Base-by-base conservation (phyloP, 1,140 invertebrate genomes). In the Micrasema minimum region DNA sequence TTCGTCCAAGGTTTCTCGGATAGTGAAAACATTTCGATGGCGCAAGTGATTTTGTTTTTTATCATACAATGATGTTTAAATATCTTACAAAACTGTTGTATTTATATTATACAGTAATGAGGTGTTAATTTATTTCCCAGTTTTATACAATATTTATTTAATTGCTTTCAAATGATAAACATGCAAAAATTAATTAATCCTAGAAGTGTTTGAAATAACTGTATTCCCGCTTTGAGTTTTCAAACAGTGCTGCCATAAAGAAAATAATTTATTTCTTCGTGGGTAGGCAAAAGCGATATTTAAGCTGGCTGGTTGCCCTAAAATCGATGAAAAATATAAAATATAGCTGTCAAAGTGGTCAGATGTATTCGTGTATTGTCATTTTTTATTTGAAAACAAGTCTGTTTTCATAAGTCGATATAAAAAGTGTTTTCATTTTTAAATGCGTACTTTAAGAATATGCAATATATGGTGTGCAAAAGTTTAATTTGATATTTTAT, bases 291-390 rank as follows among this genome's bases (percentile, higher is more conserved):
- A 41, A 6, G n/a, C 20, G 11, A 14, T 59, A 11, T 41, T 61
- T 23, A 41, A n/a, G 12, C 26, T n/a, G 26, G n/a, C 45, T 35
- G 20, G 45, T 51, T 66, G 64, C 64, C 64, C 31, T 66, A 51
- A 66, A 66, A 66, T 66, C 64, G 22, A 66, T 66, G 48, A 66
- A 51, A 51, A 66, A 66, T 51, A 53, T 51, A 51, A 51, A 66
- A 66, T 51, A 53, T 51, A 66, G 31, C 48, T 66, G 64, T 66
- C 64, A 66, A 53, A 66, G 31, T 31, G 50, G 64, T 66, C 64
- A 66, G 38, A 31, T 31, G 2, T 31, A 31, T 31, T 3, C 18
- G 16, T 48, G 50, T 53, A 64, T 46, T 64, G 59, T 64, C 59
- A 64, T 45, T 46, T 64, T 64, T 64, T 64, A 64, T 64, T 57